A percentile compares a stretch with the other conserved stretches of the same genome.
Evolutionary conservation across 2,797 vertebrate genomes (phyloP).

Genomic region (Protonibea diacanthus): DNA sequence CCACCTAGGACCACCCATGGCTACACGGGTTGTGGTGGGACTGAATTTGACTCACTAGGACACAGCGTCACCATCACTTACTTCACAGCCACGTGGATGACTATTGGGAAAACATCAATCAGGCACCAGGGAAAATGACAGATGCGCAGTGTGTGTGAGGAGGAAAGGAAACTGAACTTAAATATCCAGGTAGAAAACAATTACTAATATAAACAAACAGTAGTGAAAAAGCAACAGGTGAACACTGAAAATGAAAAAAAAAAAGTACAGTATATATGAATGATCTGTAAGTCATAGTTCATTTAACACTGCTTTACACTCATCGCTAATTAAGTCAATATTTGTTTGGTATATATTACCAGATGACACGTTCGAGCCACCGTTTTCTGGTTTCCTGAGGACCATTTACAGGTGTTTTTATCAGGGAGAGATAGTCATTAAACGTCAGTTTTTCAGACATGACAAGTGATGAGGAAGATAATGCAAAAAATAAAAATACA

Average conservation of each 20-base stretch:
- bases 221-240: not conserved
- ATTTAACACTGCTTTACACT: not conserved
- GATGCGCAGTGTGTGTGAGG: not conserved
- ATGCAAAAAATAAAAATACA: not conserved
- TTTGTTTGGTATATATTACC: not conserved
- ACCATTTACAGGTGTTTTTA: constrained; percentile 9
- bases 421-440: constrained; percentile 18
- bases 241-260: not conserved
- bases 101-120: constrained; percentile 7
- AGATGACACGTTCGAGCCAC: not conserved
- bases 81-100: constrained; percentile 1
- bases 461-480: not conserved
- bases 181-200: not conserved
- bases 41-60: constrained; percentile 20
- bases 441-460: constrained; percentile 21
- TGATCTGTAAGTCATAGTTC: not conserved
- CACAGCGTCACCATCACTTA: constrained; percentile 7
- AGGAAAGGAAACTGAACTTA: not conserved
- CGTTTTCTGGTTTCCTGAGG: not conserved
- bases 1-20: not conserved
- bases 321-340: constrained; percentile 5
- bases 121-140: not conserved
- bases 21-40: not conserved
- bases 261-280: not conserved
- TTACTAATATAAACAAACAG: not conserved